Evolutionary conservation across 92 coral and sea anemone species (phyloP).

Genomic region (Plumapathes pennacea): DNA sequence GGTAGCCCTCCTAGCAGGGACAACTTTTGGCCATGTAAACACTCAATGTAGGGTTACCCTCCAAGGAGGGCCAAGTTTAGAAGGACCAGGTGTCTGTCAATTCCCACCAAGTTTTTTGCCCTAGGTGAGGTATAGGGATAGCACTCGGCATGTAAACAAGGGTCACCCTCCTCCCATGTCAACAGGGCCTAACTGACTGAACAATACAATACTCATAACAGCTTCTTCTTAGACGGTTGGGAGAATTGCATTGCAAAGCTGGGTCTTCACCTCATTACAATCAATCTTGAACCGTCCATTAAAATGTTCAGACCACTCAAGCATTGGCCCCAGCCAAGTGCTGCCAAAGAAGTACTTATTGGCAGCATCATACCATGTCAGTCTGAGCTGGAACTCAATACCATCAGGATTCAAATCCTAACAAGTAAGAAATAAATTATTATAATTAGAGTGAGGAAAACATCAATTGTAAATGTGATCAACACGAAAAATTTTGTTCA

Average conservation of each 20-base stretch:
- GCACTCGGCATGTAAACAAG: no score
- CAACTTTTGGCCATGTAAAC: no score
- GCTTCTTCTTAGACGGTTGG: neutral
- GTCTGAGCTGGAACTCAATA: constrained; percentile 85
- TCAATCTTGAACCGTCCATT: constrained; percentile 60
- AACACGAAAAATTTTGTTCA: no score
- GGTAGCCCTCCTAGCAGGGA: no score
- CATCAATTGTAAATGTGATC: no score
- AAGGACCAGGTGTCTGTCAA: no score
- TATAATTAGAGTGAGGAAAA: neutral
- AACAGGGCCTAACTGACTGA: neutral
- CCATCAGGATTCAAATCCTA: constrained; percentile 53
- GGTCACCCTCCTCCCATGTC: no score
- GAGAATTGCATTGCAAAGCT: neutral
- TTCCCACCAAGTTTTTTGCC: no score
- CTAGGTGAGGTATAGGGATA: no score
- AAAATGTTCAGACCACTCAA: constrained; percentile 45
- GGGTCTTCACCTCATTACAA: constrained; percentile 79
- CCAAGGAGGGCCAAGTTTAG: no score
- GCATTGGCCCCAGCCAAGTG: constrained; percentile 94
- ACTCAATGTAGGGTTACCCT: no score
- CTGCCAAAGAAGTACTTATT: constrained; percentile 92
- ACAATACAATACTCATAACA: neutral
- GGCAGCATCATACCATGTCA: constrained; percentile 89
- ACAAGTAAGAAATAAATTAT: neutral